These are phyloP conservation scores for Apodemia duryi DNA, from an alignment of 2,888 invertebrate genomes.

Conservation along the genomic window DNA sequence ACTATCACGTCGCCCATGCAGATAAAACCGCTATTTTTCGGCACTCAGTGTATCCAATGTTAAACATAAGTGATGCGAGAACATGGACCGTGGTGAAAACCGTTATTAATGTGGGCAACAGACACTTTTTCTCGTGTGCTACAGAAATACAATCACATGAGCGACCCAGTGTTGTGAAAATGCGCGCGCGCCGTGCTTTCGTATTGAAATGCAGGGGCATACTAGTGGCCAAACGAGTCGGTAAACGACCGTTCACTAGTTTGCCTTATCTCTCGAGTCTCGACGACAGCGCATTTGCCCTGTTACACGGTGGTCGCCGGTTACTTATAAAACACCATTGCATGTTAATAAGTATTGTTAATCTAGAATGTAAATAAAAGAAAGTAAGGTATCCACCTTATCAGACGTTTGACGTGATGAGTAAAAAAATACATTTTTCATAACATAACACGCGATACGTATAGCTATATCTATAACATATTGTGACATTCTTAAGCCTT, in stretches of 20 bases:
- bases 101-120: constrained; percentile 39
- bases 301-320: constrained; percentile 41
- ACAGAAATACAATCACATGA: constrained; percentile 58
- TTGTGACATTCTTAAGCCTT: no score
- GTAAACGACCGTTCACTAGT: constrained; percentile 70
- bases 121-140: constrained; percentile 52
- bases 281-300: constrained; percentile 52
- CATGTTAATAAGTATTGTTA: no score
- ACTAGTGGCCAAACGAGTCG: constrained; percentile 45
- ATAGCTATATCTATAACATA: no score
- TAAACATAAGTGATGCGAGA: constrained; percentile 35
- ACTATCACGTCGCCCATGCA: constrained; percentile 66
- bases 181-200: constrained; percentile 66
- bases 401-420: no score
- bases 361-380: no score
- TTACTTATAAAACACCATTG: background rate
- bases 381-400: no score
- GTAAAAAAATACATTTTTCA: no score
- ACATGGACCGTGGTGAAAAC: constrained; percentile 31
- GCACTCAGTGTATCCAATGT: constrained; percentile 49
- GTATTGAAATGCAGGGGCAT: constrained; percentile 57
- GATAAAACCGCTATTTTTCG: constrained; percentile 52
- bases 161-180: constrained; percentile 51
- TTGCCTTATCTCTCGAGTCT: constrained; percentile 68
- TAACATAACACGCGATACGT: no score